phyloP scores from a whole-genome alignment of 2,888 invertebrate species.

The Acanthosepion esculentum region DNA sequence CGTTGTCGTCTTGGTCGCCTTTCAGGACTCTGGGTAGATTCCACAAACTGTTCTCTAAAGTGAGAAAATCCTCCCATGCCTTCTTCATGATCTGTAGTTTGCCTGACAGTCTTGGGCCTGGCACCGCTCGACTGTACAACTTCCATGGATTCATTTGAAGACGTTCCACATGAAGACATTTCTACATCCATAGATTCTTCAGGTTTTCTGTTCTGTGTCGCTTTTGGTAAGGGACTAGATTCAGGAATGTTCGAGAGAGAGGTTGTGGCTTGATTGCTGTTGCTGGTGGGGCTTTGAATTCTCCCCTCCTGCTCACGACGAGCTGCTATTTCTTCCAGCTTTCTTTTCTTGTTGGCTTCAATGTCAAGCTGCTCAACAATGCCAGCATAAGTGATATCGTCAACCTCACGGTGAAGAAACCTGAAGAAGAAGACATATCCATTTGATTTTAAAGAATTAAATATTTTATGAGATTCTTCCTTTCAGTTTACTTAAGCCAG shows the following conservation, averaged over 20 bases:
- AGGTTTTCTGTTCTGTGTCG: conserved; percentile 41
- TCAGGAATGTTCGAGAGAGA: not conserved
- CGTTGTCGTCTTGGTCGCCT: not conserved
- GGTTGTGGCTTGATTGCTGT: not conserved
- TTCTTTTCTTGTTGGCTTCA: conserved; percentile 64
- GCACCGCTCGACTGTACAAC: not conserved
- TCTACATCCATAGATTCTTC: conserved; percentile 42
- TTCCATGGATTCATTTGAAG: conserved; percentile 43
- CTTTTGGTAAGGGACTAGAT: conserved; percentile 36
- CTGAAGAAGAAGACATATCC: conserved; percentile 55
- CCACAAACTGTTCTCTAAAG: not conserved
- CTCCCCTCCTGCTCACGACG: conserved; percentile 49
- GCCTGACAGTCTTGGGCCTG: not conserved
- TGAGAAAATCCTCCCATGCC: not conserved
- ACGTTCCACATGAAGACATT: not conserved
- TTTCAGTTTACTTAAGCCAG: no score
- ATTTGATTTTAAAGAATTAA: not conserved
- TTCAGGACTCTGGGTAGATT: not conserved
- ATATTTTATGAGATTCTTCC: not conserved
- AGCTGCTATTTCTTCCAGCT: conserved; percentile 57
- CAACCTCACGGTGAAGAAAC: conserved; percentile 66
- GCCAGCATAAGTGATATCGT: conserved; percentile 60
- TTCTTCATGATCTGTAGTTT: conserved; percentile 40
- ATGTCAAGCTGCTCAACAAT: conserved; percentile 63
- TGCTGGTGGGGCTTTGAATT: conserved; percentile 15